Evolutionary conservation across 2,113 vertebrate genomes (phyloP).

Genomic region (Epinephelus lanceolatus): DNA sequence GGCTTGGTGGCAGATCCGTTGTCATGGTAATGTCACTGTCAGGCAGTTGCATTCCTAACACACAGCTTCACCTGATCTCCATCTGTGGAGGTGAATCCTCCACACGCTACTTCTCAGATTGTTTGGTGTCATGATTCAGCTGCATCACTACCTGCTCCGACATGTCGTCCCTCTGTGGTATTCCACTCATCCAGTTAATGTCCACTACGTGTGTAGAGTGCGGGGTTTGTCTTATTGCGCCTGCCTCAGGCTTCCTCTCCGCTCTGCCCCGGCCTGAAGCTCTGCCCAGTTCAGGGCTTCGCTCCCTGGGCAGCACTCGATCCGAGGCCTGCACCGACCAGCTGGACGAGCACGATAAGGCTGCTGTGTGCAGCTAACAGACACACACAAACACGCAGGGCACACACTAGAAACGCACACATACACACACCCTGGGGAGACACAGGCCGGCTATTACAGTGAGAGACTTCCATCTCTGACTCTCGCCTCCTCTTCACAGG

Average conservation of each 20-base stretch:
- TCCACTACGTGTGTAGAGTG: too few species aligned
- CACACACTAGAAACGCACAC: background rate
- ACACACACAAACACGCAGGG: background rate
- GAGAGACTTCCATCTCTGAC: conserved; percentile 61
- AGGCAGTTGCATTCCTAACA: too few species aligned
- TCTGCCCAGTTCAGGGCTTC: background rate
- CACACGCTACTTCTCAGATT: too few species aligned
- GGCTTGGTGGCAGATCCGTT: too few species aligned
- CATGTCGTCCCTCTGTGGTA: too few species aligned
- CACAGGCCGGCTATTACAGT: conserved; percentile 55
- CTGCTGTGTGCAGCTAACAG: background rate
- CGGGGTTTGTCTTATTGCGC: background rate
- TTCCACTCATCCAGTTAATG: too few species aligned
- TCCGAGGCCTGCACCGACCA: background rate
- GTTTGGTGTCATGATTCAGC: too few species aligned
- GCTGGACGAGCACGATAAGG: conserved; percentile 36
- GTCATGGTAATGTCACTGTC: too few species aligned
- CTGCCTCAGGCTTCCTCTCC: too few species aligned
- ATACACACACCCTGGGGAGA: background rate
- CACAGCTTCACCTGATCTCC: too few species aligned
- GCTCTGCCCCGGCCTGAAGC: background rate
- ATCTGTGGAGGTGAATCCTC: too few species aligned
- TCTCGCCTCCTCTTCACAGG: conserved; percentile 43
- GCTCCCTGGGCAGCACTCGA: conserved; percentile 3
- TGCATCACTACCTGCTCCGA: too few species aligned